Evolutionary conservation across 2,888 invertebrate species (phyloP).

Genomic region (Scotopteryx bipunctaria): DNA sequence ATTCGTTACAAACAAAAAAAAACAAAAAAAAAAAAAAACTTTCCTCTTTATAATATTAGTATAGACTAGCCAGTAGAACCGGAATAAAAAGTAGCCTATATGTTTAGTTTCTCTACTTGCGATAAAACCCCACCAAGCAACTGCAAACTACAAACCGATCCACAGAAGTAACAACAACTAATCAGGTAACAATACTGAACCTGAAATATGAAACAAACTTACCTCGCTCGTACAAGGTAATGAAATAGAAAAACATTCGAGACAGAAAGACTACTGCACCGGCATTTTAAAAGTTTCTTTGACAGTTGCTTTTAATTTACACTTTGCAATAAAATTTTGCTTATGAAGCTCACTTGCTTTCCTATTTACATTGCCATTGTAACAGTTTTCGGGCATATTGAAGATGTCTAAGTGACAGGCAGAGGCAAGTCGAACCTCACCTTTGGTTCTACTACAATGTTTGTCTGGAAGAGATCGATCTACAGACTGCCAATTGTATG

Average conservation of each 20-base stretch:
- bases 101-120: background rate
- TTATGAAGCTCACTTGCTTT: background rate
- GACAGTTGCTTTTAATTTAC: slow-evolving; percentile 2
- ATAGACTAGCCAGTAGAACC: too few species aligned
- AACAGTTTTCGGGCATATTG: too few species aligned
- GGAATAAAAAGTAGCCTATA: too few species aligned
- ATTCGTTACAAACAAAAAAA: too few species aligned
- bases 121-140: background rate
- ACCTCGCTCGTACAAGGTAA: slow-evolving; percentile 41
- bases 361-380: too few species aligned
- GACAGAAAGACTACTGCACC: slow-evolving; percentile 35
- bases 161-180: slow-evolving; percentile 9
- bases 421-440: too few species aligned
- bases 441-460: too few species aligned
- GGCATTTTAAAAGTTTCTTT: background rate
- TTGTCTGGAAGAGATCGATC: too few species aligned
- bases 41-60: too few species aligned
- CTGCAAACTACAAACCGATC: slow-evolving; percentile 1
- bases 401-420: too few species aligned
- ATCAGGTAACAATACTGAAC: slow-evolving; percentile 26
- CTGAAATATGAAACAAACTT: slow-evolving; percentile 33
- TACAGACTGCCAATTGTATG: too few species aligned
- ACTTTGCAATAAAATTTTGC: background rate
- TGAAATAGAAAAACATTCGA: slow-evolving; percentile 49
- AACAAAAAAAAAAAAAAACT: too few species aligned